A percentile compares a stretch with the other conserved stretches of the same genome.
These are phyloP conservation scores for Amazona ochrocephala DNA, from an alignment of 2,797 vertebrate species.

Conservation along the genomic window DNA sequence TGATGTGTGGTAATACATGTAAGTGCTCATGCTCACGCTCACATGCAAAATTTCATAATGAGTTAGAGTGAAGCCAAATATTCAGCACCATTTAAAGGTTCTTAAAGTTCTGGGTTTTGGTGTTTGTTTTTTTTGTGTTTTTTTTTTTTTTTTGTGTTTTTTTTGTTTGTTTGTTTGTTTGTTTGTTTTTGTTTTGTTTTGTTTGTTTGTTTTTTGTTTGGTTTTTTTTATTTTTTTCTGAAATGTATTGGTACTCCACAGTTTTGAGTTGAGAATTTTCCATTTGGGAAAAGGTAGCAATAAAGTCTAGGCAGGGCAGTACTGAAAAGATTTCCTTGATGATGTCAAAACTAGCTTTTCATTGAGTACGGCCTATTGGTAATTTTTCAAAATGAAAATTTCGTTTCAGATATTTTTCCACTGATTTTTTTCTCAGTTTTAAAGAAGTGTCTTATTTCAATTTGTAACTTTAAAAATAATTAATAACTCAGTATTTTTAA, in stretches of 20 bases:
- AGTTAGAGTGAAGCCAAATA: neutral
- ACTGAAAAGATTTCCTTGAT: neutral
- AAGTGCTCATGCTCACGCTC: neutral
- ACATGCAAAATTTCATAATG: neutral
- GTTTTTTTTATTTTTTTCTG: neutral
- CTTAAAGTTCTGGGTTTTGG: no score
- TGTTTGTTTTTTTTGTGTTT: no score
- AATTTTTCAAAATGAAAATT: neutral
- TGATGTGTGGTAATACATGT: neutral
- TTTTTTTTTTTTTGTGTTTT: neutral
- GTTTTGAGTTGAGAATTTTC: neutral
- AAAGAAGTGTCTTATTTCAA: neutral
- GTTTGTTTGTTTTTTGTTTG: neutral
- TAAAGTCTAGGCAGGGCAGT: neutral
- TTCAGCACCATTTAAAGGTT: neutral
- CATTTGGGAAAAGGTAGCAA: neutral
- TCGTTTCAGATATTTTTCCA: neutral
- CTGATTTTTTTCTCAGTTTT: neutral
- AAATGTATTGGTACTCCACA: fast-evolving
- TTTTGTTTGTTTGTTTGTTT: neutral
- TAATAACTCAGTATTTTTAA: neutral
- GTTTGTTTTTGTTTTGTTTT: neutral
- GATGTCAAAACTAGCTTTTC: neutral
- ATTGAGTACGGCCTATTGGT: neutral
- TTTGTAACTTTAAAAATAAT: neutral